A percentile compares a stretch with the other conserved stretches of the same genome.
phyloP scores from a whole-genome alignment of 2,888 invertebrate species.

The Deilephila elpenor region DNA sequence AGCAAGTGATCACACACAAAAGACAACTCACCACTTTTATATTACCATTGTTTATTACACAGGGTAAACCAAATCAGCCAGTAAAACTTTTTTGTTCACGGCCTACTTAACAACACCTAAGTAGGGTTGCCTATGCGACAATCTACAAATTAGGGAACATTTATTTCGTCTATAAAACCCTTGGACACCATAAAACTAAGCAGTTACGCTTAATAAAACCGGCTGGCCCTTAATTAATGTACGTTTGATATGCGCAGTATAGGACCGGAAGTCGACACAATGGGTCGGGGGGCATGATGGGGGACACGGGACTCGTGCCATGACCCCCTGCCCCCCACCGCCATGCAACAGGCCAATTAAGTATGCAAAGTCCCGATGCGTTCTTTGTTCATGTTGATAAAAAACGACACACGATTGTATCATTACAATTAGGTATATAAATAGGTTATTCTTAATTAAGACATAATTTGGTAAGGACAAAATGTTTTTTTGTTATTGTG shows the following conservation, averaged over 20 bases:
- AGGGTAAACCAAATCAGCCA: neutral
- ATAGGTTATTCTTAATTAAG: neutral
- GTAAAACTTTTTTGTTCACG: neutral
- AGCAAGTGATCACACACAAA: too few relatives aligned
- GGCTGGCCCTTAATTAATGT: conserved; percentile 49
- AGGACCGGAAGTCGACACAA: conserved; percentile 56
- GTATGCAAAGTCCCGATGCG: conserved; percentile 40
- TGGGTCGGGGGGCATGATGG: conserved; percentile 50
- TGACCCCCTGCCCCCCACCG: conserved; percentile 58
- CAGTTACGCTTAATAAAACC: conserved; percentile 36
- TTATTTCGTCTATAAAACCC: conserved; percentile 27
- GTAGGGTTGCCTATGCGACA: neutral
- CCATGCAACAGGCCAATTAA: conserved; percentile 49
- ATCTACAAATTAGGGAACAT: conserved; percentile 22
- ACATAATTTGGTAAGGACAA: conserved; percentile 3
- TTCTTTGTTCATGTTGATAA: conserved; percentile 8
- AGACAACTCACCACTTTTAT: neutral
- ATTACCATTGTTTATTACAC: neutral
- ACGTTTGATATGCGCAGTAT: conserved; percentile 39
- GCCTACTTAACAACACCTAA: conserved; percentile 1
- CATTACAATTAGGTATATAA: neutral
- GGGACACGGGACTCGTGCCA: conserved; percentile 52
- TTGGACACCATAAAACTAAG: conserved; percentile 30
- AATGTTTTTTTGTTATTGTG: neutral
- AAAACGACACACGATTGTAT: neutral